Conservation (phyloP, 2,113 vertebrate genomes). For the Leiothrix lutea region DNA sequence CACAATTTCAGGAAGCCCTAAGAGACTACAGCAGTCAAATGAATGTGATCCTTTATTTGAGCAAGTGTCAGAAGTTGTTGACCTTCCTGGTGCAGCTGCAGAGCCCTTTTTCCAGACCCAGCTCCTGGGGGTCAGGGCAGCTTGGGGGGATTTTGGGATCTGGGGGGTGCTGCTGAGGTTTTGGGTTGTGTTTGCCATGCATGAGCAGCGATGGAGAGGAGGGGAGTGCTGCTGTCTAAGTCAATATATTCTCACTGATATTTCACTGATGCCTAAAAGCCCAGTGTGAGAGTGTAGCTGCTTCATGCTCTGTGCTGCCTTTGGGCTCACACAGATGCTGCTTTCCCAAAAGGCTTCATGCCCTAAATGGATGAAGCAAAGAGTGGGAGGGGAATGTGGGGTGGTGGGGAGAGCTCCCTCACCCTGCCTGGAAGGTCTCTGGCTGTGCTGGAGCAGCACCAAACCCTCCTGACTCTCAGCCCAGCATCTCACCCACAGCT, state of each 20-base stretch:
- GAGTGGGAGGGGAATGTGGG: neutral
- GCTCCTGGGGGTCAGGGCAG: fast-evolving
- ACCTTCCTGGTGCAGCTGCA: neutral
- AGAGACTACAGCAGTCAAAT: neutral
- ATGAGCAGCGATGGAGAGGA: fast-evolving
- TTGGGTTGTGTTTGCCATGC: neutral
- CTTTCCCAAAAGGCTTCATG: neutral
- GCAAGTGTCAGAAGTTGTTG: neutral
- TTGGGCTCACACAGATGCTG: fast-evolving
- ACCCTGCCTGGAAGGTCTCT: neutral
- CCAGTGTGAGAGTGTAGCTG: fast-evolving
- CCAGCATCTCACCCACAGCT: neutral
- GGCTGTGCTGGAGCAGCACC: neutral
- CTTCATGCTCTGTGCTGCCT: fast-evolving
- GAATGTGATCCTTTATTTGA: neutral
- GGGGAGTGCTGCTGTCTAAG: neutral
- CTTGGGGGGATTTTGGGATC: neutral
- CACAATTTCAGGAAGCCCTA: neutral
- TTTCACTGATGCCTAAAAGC: neutral
- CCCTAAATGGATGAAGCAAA: neutral
- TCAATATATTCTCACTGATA: neutral
- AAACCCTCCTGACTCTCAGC: neutral
- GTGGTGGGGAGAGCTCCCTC: neutral
- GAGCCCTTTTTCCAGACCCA: neutral
- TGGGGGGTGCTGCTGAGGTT: neutral